Percentiles rank a stretch among this genome's conserved stretches.
phyloP scores from a whole-genome alignment of 2,113 vertebrate species.

The Arvicanthis niloticus region DNA sequence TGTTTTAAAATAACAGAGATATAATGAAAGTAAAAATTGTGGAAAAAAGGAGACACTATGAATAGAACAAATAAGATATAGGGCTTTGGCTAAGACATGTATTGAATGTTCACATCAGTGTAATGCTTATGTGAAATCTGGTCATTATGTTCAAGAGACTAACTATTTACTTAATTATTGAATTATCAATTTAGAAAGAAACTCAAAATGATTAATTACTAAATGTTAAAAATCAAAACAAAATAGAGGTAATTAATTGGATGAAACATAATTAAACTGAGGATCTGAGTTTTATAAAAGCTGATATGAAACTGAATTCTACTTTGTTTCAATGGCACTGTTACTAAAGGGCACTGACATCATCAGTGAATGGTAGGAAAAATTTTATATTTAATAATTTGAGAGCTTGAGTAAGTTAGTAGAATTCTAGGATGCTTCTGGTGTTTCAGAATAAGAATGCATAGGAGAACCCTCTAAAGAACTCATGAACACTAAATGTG shows the following conservation, averaged over 20 bases:
- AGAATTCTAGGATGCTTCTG: background rate
- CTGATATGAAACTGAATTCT: background rate
- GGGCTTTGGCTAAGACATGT: background rate
- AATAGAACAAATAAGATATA: background rate
- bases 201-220: background rate
- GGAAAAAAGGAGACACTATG: background rate
- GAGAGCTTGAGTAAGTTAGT: background rate
- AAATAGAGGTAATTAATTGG: background rate
- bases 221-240: background rate
- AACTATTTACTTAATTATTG: background rate
- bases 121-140: background rate
- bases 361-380: background rate
- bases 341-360: background rate
- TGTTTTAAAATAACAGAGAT: background rate
- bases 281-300: background rate
- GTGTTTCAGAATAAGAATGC: background rate
- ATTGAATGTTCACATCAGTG: background rate
- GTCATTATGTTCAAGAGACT: background rate
- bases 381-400: background rate
- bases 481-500: background rate
- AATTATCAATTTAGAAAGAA: background rate
- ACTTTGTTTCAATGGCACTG: background rate
- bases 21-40: background rate
- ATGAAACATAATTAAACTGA: background rate
- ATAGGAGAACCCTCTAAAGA: background rate